Percentiles rank a stretch among this genome's conserved stretches.
These are phyloP conservation scores for Darwinula stevensoni DNA, from an alignment of 2,888 invertebrate genomes.

Conservation along the genomic window DNA sequence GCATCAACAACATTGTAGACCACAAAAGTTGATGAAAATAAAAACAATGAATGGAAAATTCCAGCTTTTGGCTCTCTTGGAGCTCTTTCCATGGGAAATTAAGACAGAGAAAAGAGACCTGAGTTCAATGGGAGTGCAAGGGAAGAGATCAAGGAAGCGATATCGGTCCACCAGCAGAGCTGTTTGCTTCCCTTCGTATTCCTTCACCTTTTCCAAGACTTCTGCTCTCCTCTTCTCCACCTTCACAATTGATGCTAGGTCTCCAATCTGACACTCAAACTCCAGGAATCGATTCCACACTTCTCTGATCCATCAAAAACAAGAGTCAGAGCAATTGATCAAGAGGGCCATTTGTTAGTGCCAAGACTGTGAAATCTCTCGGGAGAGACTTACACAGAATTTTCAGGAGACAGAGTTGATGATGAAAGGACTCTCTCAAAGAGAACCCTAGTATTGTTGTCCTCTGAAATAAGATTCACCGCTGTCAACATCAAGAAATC, in stretches of 20 bases:
- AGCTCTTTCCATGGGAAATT: too few relatives aligned
- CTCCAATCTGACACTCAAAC: constrained; percentile 95
- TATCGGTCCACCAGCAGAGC: constrained; percentile 86
- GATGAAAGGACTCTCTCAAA: constrained; percentile 89
- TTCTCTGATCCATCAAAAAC: constrained; percentile 26
- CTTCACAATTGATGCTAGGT: constrained; percentile 83
- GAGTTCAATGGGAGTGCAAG: constrained; percentile 66
- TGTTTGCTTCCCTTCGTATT: constrained; percentile 88
- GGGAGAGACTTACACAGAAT: constrained; percentile 43
- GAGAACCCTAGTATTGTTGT: constrained; percentile 95
- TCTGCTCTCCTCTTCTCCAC: constrained; percentile 78
- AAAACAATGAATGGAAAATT: too few relatives aligned
- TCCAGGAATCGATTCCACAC: constrained; percentile 97
- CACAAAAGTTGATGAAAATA: too few relatives aligned
- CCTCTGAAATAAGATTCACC: too few relatives aligned
- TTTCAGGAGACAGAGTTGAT: constrained; percentile 60
- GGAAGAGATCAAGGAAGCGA: constrained; percentile 77
- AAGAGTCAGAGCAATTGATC: neutral
- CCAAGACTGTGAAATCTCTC: neutral
- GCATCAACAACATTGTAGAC: too few relatives aligned
- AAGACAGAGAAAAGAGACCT: constrained; percentile 24
- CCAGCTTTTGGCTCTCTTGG: too few relatives aligned
- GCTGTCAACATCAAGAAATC: too few relatives aligned
- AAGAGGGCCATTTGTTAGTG: neutral
- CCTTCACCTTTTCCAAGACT: constrained; percentile 73